phyloP scores from a whole-genome alignment of 2,888 invertebrate species.

The Drosophila melanosoma region DNA sequence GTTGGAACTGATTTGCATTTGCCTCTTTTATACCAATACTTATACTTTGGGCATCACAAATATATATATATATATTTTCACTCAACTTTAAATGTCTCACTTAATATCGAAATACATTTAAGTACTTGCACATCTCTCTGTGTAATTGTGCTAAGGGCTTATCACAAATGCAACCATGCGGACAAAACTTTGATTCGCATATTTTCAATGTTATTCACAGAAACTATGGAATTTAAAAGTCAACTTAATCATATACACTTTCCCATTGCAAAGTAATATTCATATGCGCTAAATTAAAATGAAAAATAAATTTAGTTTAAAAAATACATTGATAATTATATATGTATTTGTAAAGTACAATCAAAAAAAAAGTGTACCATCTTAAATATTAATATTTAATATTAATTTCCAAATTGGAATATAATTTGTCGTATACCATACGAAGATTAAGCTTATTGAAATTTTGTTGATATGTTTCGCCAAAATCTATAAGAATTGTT shows the following conservation, averaged over 20 bases:
- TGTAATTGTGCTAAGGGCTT: constrained; percentile 22
- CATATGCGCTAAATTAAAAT: not conserved
- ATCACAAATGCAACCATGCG: constrained; percentile 38
- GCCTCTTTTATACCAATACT: not conserved
- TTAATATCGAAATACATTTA: not conserved
- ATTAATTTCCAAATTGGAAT: no score
- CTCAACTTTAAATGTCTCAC: not conserved
- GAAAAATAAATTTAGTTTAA: not conserved
- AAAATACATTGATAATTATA: not conserved
- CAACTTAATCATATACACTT: not conserved
- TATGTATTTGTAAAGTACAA: not conserved
- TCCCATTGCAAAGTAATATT: not conserved
- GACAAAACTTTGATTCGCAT: constrained; percentile 25
- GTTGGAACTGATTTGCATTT: not conserved
- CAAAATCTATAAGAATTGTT: not conserved
- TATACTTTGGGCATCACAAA: not conserved
- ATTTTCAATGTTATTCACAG: constrained; percentile 17
- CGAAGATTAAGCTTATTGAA: no score
- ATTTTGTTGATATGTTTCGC: no score
- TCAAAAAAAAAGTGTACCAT: not conserved
- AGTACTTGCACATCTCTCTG: not conserved
- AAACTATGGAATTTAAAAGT: not conserved
- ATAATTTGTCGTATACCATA: no score
- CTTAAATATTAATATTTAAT: not conserved
- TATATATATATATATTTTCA: not conserved